Evolutionary conservation across 2,888 invertebrate species (phyloP).

Genomic region (Globia sparganii): DNA sequence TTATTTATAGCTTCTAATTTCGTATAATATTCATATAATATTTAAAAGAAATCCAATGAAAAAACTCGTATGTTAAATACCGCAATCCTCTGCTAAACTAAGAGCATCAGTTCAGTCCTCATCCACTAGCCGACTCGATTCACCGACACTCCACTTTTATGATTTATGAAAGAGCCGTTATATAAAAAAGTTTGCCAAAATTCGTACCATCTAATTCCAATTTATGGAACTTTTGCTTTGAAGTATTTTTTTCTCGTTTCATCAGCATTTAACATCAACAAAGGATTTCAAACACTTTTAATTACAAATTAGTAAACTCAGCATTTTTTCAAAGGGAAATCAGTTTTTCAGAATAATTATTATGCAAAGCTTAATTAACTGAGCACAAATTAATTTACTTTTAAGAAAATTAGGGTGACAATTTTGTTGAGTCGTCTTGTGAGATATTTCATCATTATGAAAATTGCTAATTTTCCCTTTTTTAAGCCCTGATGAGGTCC

Average conservation of each 20-base stretch:
- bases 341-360: slow-evolving; percentile 79
- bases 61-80: slow-evolving; percentile 5
- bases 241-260: slow-evolving; percentile 67
- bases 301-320: slow-evolving; percentile 83
- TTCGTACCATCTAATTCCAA: slow-evolving; percentile 63
- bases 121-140: slow-evolving; percentile 14
- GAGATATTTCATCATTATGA: slow-evolving; percentile 66
- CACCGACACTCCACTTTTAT: slow-evolving; percentile 46
- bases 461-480: slow-evolving; percentile 64
- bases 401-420: slow-evolving; percentile 77
- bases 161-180: slow-evolving; percentile 52
- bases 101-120: not conserved
- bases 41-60: not conserved
- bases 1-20: no score
- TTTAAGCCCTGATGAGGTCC: slow-evolving; percentile 40
- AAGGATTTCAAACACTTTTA: slow-evolving; percentile 82
- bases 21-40: no score
- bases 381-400: slow-evolving; percentile 78
- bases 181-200: slow-evolving; percentile 53
- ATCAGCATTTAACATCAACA: slow-evolving; percentile 77
- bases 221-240: slow-evolving; percentile 66
- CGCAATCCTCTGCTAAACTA: not conserved
- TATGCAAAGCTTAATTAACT: slow-evolving; percentile 88
- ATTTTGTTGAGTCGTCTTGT: slow-evolving; percentile 64
- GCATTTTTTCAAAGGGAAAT: slow-evolving; percentile 80